Conservation (phyloP, 1,140 invertebrate genomes). For the Pseudachorutes palmiensis region DNA sequence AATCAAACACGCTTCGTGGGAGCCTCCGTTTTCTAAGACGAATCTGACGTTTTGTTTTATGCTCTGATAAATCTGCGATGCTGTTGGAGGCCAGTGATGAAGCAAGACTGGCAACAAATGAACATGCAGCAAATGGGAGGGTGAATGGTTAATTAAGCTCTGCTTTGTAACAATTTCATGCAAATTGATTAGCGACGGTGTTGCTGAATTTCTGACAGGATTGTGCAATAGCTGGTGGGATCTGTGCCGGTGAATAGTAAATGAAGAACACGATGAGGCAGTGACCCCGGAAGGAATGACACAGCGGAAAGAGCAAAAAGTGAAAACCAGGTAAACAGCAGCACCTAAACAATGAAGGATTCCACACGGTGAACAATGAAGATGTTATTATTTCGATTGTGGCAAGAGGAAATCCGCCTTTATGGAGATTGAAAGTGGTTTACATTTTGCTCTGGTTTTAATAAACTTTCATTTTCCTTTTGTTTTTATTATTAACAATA, state of each 20-base stretch:
- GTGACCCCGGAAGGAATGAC: slow-evolving; percentile 9
- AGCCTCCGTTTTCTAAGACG: no score
- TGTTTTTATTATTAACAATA: slow-evolving; percentile 1
- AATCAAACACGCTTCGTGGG: no score
- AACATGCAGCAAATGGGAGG: no score
- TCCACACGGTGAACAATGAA: background rate
- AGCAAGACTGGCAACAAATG: no score
- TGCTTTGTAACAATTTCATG: no score
- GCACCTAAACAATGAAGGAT: background rate
- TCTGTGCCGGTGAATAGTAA: no score
- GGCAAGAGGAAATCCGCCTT: background rate
- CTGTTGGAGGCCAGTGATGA: background rate
- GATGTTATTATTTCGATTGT: background rate
- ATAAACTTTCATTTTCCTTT: background rate
- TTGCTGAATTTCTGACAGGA: no score
- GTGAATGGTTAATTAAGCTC: no score
- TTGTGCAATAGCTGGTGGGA: background rate
- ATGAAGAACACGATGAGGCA: background rate
- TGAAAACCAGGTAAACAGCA: background rate
- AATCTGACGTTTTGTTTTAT: no score
- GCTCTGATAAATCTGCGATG: background rate
- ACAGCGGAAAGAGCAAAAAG: background rate
- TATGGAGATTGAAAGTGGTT: background rate
- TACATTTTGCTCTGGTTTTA: slow-evolving; percentile 4
- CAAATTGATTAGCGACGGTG: no score